Evolutionary conservation across 2,113 vertebrate genomes (phyloP).

Genomic region (Vireo altiloquus): DNA sequence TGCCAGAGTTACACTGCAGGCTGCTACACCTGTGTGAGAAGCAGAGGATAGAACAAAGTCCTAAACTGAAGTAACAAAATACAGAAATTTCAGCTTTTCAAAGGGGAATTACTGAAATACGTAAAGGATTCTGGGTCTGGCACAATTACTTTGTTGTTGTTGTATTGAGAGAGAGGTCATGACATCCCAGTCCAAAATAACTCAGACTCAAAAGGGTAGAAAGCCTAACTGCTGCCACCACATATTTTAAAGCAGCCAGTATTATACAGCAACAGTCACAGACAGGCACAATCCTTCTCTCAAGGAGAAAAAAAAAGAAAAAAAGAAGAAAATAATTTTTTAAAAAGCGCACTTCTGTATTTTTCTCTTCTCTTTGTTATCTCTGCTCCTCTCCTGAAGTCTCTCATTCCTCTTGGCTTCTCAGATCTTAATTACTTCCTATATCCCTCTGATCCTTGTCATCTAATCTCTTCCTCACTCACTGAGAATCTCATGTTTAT

Average conservation of each 20-base stretch:
- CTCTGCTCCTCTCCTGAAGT: slow-evolving; percentile 24
- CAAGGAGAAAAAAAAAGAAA: neutral
- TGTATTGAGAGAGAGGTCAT: neutral
- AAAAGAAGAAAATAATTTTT: neutral
- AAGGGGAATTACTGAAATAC: neutral
- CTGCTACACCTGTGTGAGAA: neutral
- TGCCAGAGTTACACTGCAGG: neutral
- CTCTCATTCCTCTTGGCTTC: slow-evolving; percentile 1
- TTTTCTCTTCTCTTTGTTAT: slow-evolving; percentile 29
- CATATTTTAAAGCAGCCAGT: neutral
- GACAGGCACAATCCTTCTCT: neutral
- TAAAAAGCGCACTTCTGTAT: neutral
- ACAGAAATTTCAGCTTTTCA: neutral
- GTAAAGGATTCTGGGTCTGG: neutral
- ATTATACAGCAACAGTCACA: neutral
- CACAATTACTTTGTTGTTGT: neutral
- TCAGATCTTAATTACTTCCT: slow-evolving; percentile 50
- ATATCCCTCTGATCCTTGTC: slow-evolving; percentile 19
- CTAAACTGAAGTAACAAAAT: neutral
- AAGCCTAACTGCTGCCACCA: neutral
- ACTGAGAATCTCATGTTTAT: slow-evolving; percentile 21
- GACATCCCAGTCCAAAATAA: neutral
- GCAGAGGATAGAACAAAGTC: neutral
- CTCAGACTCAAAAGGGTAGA: neutral
- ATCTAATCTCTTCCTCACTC: slow-evolving; percentile 25